A percentile compares a stretch with the other conserved stretches of the same genome.
Evolutionary conservation across 2,113 vertebrate species (phyloP).

Genomic region (Phyllopteryx taeniolatus): DNA sequence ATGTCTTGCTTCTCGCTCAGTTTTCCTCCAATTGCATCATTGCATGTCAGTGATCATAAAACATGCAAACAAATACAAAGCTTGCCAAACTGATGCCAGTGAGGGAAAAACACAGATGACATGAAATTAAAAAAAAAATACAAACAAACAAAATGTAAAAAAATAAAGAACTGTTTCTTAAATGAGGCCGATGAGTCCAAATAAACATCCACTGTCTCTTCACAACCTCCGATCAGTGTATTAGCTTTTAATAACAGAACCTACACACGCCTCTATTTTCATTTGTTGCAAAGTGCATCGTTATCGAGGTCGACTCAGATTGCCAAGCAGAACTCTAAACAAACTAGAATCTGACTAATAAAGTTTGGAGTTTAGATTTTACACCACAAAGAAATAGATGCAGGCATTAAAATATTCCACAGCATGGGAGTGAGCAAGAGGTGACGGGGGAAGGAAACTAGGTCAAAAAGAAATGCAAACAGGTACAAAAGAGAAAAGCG

Average conservation of each 20-base stretch:
- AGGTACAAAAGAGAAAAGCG: slow-evolving; percentile 17
- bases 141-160: not conserved
- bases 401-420: slow-evolving; percentile 22
- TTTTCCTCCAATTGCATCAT: slow-evolving; percentile 67
- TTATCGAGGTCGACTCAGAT: slow-evolving; percentile 21
- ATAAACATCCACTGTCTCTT: slow-evolving; percentile 13
- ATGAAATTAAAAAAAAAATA: not conserved
- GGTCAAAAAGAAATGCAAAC: slow-evolving; percentile 28
- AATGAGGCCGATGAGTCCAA: slow-evolving; percentile 18
- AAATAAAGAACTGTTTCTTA: not conserved
- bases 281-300: slow-evolving; percentile 11
- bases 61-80: slow-evolving; percentile 40
- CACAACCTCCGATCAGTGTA: slow-evolving; percentile 8
- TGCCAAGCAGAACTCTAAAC: slow-evolving; percentile 17
- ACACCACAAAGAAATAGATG: slow-evolving; percentile 15
- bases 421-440: slow-evolving; percentile 3
- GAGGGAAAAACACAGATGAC: slow-evolving; percentile 7
- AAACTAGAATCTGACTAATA: slow-evolving; percentile 29
- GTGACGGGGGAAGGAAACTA: slow-evolving; percentile 18
- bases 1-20: slow-evolving; percentile 21
- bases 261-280: slow-evolving; percentile 11
- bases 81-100: slow-evolving; percentile 1
- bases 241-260: not conserved
- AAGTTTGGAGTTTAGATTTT: slow-evolving; percentile 19
- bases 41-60: slow-evolving; percentile 29